phyloP scores from a whole-genome alignment of 1,140 invertebrate genomes.

The Rhyzopertha dominica region DNA sequence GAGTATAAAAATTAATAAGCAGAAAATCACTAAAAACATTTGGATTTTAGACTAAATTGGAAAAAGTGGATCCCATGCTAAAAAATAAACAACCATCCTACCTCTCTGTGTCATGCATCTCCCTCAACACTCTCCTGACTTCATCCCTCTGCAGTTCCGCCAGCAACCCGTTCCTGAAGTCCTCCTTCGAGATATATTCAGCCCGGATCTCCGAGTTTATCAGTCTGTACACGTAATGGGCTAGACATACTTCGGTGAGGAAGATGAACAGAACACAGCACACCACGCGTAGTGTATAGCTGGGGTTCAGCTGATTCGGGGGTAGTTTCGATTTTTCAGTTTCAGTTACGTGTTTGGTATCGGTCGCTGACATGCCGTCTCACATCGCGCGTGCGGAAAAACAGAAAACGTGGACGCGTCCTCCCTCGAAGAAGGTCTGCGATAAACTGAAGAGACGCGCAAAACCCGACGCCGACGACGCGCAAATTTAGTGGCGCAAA shows the following conservation, averaged over 20 bases:
- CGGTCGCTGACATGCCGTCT: conserved; percentile 27
- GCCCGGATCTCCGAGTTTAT: conserved; percentile 39
- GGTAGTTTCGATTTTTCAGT: conserved; percentile 21
- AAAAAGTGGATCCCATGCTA: background rate
- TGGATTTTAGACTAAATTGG: conserved; percentile 8
- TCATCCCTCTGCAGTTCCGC: conserved; percentile 33
- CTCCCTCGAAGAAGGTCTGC: too few relatives aligned
- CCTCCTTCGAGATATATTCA: conserved; percentile 32
- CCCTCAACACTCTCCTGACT: conserved; percentile 27
- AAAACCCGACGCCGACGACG: too few relatives aligned
- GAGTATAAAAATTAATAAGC: too few relatives aligned
- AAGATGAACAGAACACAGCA: conserved; percentile 43
- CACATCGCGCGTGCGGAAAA: conserved; percentile 1
- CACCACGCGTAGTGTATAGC: conserved; percentile 40
- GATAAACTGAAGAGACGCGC: too few relatives aligned
- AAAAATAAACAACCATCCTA: too few relatives aligned
- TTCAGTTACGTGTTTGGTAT: conserved; percentile 15
- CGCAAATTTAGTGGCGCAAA: too few relatives aligned
- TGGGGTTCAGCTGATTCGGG: conserved; percentile 35
- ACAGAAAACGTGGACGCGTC: too few relatives aligned
- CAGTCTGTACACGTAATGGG: conserved; percentile 41
- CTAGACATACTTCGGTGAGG: conserved; percentile 39
- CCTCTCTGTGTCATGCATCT: conserved; percentile 13
- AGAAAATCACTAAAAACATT: too few relatives aligned
- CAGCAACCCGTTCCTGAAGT: conserved; percentile 32